phyloP scores from a whole-genome alignment of 2,797 vertebrate genomes.

The Denticeps clupeoides region DNA sequence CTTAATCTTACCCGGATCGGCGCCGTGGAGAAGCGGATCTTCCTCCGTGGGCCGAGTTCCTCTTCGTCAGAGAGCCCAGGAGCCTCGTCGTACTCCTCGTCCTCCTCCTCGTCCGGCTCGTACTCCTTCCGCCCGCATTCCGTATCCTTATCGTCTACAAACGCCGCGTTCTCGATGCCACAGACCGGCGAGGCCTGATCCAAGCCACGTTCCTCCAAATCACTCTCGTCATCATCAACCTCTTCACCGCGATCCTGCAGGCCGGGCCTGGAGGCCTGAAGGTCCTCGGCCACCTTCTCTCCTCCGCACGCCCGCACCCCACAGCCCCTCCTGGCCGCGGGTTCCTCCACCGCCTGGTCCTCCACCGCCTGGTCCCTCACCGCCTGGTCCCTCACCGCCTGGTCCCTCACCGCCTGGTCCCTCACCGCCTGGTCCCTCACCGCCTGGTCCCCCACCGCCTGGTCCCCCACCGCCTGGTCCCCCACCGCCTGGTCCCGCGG shows the following conservation, averaged over 20 bases:
- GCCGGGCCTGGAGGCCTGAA: too few species aligned
- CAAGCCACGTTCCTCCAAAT: conserved; percentile 40
- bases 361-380: conserved; percentile 18
- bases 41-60: conserved; percentile 57
- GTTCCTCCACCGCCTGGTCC: conserved; percentile 10
- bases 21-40: conserved; percentile 74
- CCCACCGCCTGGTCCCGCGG: conserved; percentile 23
- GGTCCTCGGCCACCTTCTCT: conserved; percentile 18
- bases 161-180: conserved; percentile 83
- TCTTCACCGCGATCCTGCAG: too few species aligned
- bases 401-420: conserved; percentile 18
- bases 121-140: conserved; percentile 58
- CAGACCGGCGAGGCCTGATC: conserved; percentile 54
- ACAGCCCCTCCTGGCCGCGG: too few species aligned
- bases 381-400: conserved; percentile 11
- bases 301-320: conserved; percentile 19
- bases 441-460: too few species aligned
- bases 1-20: conserved; percentile 69
- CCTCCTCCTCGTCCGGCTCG: conserved; percentile 49
- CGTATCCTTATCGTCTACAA: conserved; percentile 72
- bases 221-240: conserved; percentile 48
- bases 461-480: too few species aligned
- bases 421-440: conserved; percentile 28
- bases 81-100: conserved; percentile 54
- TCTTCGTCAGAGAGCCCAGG: conserved; percentile 82